Evolutionary conservation across 1,140 invertebrate species (phyloP), one percentile per base, ranked within the genome.

Genomic region (Hylyphantes graminicola): DNA sequence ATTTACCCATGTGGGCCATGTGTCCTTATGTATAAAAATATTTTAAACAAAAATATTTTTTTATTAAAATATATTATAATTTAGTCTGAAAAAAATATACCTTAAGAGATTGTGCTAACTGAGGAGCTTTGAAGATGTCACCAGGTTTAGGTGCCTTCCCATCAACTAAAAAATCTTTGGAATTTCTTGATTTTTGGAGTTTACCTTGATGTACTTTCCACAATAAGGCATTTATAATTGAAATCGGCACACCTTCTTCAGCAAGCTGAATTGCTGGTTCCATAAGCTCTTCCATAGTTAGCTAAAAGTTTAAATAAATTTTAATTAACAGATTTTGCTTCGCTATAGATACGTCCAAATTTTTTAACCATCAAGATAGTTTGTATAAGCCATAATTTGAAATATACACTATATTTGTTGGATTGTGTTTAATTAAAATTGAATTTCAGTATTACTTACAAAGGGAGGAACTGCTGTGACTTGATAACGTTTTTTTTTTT

Each of bases 111-210:
- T 87, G 81, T 6, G 90, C 90, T 9, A 90, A 86, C 55, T 85
- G 78, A n/a, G 89, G 89, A 61, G 89, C 87, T 67, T 70, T 86
- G 85, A 91, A 89, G 15, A 90, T 86, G 70, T 90, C 87, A n/a
- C 90, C 90, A 50, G 87, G 87, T 73, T 76, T 76, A 13, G 90
- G 90, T n/a, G 89, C 87, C 59, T 75, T 83, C 0, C 89, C 89
- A 85, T 89, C 86, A 51, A 78, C n/a, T 17, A 63, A 19, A 4
- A 85, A 4, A 54, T 78, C 84, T n/a, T 67, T 0, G 48, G 54
- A 64, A 35, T 85, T 64, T 51, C 21, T 72, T 13, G 68, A 85
- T 17, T 55, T 51, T 21, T 11, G 7, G 50, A 70, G 48, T 0
- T 48, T 19, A 9, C 70, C 53, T 48, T 55, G 12, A 7, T 12